Evolutionary conservation across 2,797 vertebrate genomes (phyloP).

Genomic region (Perodicticus potto): DNA sequence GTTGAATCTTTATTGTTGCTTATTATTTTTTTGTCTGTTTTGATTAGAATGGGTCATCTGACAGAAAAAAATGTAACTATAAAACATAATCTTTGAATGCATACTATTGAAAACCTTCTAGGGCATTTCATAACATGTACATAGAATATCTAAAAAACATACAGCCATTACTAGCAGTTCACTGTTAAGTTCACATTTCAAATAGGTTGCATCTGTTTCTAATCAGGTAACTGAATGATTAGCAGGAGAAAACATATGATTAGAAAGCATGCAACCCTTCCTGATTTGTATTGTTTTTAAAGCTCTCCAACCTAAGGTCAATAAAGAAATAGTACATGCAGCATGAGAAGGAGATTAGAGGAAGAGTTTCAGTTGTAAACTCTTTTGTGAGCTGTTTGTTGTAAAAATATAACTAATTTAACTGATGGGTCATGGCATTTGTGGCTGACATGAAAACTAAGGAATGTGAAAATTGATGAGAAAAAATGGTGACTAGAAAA

Average conservation of each 20-base stretch:
- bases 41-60: constrained; percentile 29
- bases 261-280: constrained; percentile 74
- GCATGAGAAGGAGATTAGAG: constrained; percentile 72
- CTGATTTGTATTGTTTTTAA: constrained; percentile 78
- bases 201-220: constrained; percentile 83
- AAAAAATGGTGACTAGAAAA: constrained; percentile 59
- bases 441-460: constrained; percentile 65
- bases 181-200: constrained; percentile 79
- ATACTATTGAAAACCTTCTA: constrained; percentile 53
- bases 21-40: constrained; percentile 51
- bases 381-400: constrained; percentile 71
- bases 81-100: constrained; percentile 53
- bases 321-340: constrained; percentile 71
- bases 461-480: constrained; percentile 73
- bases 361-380: constrained; percentile 68
- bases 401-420: constrained; percentile 78
- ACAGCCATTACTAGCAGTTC: constrained; percentile 72
- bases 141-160: constrained; percentile 61
- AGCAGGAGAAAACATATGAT: constrained; percentile 81
- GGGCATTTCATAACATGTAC: constrained; percentile 40
- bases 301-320: constrained; percentile 71
- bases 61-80: constrained; percentile 41
- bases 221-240: constrained; percentile 83
- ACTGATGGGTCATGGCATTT: constrained; percentile 68
- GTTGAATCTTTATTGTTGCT: constrained; percentile 3